These are phyloP conservation scores for Turdus rufiventris DNA, from an alignment of 2,113 vertebrate species.

Conservation along the genomic window DNA sequence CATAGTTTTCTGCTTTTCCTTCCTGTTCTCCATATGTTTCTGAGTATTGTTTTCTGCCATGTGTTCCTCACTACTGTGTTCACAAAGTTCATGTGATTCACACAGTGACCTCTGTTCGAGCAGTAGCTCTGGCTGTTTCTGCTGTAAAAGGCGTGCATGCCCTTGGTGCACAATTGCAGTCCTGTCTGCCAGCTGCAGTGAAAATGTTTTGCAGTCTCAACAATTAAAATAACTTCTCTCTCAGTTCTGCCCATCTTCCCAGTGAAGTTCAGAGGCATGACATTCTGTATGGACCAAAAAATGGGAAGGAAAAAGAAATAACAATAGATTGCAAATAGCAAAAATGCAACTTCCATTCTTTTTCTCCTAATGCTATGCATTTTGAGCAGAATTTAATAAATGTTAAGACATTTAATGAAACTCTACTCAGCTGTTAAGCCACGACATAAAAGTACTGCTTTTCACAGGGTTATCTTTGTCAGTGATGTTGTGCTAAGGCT, in stretches of 20 bases:
- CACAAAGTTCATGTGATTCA: background rate
- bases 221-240: background rate
- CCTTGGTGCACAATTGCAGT: background rate
- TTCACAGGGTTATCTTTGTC: background rate
- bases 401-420: background rate
- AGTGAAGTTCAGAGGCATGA: background rate
- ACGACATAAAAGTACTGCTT: background rate
- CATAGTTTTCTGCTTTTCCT: background rate
- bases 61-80: fast-evolving
- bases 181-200: background rate
- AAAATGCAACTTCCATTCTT: background rate
- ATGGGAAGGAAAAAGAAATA: background rate
- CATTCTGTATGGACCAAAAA: background rate
- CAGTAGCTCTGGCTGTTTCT: background rate
- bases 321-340: background rate
- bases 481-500: background rate
- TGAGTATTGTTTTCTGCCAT: background rate
- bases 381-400: background rate
- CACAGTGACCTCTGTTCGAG: background rate
- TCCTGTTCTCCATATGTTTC: background rate
- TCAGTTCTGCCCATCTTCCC: background rate
- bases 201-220: background rate
- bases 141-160: fast-evolving
- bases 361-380: background rate
- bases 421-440: background rate